These are phyloP conservation scores for Cylloceria caligata DNA, from an alignment of 2,888 invertebrate genomes.

Conservation along the genomic window DNA sequence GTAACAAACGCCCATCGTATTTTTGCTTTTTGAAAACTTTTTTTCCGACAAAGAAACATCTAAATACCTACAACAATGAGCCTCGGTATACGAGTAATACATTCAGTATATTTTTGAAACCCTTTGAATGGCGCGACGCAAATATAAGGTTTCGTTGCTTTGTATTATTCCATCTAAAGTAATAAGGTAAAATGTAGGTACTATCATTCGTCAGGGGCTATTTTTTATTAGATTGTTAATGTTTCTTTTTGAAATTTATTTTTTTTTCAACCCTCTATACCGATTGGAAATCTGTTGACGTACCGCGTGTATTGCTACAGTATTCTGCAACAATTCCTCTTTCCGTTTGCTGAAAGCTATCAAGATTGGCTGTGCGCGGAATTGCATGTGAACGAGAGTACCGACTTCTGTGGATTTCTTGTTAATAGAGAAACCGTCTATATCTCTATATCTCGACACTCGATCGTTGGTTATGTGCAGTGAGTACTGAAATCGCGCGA, in stretches of 20 bases:
- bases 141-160: too few relatives aligned
- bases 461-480: constrained; percentile 35
- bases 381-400: neutral
- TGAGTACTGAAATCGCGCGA: constrained; percentile 6
- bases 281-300: neutral
- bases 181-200: too few relatives aligned
- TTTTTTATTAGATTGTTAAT: too few relatives aligned
- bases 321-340: neutral
- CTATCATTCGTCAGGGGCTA: too few relatives aligned
- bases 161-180: too few relatives aligned
- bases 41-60: neutral
- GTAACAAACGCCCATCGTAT: neutral
- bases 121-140: too few relatives aligned
- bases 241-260: too few relatives aligned
- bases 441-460: constrained; percentile 4
- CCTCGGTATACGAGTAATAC: neutral
- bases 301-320: neutral
- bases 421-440: neutral
- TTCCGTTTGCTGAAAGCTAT: neutral
- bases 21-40: constrained; percentile 8
- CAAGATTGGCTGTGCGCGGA: neutral
- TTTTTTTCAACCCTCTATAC: neutral
- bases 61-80: neutral
- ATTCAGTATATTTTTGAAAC: too few relatives aligned
- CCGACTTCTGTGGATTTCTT: neutral